Base-by-base conservation (phyloP, 1,140 invertebrate genomes). In the Saccostrea glomerata region DNA sequence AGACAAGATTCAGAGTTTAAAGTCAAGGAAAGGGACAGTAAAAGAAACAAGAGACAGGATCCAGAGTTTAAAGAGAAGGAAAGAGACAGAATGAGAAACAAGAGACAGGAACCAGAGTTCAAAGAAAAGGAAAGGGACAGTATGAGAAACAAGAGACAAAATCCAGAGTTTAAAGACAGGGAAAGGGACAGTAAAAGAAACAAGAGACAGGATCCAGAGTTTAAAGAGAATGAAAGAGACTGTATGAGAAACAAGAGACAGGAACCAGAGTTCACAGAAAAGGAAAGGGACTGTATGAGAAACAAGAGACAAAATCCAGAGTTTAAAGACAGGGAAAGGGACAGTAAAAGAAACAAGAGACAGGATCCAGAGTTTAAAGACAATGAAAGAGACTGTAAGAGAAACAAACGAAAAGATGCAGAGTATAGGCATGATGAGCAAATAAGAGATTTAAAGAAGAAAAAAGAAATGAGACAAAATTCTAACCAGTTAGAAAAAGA, bases 381-480 rank as follows among this genome's bases (percentile, higher is more conserved):
- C 36, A 86, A 66, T 25, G 66, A 88, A 85, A 54, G 36, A 15
- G 47, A 58, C 23, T 60, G 23, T 30, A 84, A 88, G 70, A 87
- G 83, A 89, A 82, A 66, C 66, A 84, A 23, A 83, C 84, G 86
- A 40, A 15, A 82, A 58, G 12, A 36, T 9, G 63, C 17, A 58
- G 23, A 30, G 25, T 23, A 5, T 58, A 73, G 40, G 63, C 70
- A 40, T 85, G 83, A 70, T 86, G 86, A 88, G 25, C 84, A 77
- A 86, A 36, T 23, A 58, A 88, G 23, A 30, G 23, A 30, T 84
- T 63, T 30, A 84, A 56, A 84, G 47, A 82, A 60, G n/a, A 86
- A 86, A 54, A 73, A 86, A 86, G 86, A 70, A 89, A 20, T 20
- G 85, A 89, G 85, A 85, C 47, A 82, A 82, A 86, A 77, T 56